Percentiles rank a stretch among this genome's conserved stretches.
phyloP scores from a whole-genome alignment of 2,888 invertebrate genomes.

The Troides helena region DNA sequence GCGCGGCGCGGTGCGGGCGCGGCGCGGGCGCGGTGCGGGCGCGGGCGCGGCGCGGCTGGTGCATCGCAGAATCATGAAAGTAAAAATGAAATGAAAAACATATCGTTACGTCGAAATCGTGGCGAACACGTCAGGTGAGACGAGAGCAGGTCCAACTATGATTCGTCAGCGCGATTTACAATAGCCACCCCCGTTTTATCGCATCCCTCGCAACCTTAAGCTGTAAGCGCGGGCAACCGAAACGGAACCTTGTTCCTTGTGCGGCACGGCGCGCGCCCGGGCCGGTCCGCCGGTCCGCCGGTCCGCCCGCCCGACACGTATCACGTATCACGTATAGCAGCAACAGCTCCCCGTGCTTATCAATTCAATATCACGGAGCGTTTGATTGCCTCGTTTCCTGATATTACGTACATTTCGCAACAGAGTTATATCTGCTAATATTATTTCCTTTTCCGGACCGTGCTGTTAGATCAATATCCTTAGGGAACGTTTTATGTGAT shows the following conservation, averaged over 20 bases:
- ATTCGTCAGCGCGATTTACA: conserved; percentile 72
- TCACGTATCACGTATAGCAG: conserved; percentile 34
- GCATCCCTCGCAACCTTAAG: conserved; percentile 39
- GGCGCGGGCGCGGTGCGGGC: too few relatives aligned
- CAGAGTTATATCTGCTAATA: conserved; percentile 33
- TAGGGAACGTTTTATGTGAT: conserved; percentile 4
- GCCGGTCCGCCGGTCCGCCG: conserved; percentile 15
- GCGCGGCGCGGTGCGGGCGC: too few relatives aligned
- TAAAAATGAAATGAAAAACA: conserved; percentile 11
- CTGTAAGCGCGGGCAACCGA: conserved; percentile 7
- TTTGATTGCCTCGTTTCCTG: conserved; percentile 62
- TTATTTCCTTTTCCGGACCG: conserved; percentile 26
- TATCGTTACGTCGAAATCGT: conserved; percentile 48
- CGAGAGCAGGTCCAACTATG: conserved; percentile 60
- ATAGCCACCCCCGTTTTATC: conserved; percentile 72
- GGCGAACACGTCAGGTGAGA: conserved; percentile 65
- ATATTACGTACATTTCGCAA: conserved; percentile 50
- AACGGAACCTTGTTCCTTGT: conserved; percentile 2
- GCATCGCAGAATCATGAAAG: not conserved
- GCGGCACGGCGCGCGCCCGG: not conserved
- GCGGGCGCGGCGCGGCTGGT: too few relatives aligned
- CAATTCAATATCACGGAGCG: conserved; percentile 68
- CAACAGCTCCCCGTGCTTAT: conserved; percentile 52
- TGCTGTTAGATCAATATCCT: conserved; percentile 21
- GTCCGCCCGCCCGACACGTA: conserved; percentile 30